phyloP scores from a whole-genome alignment of 2,888 invertebrate species.

The Eustalomyia histrio region DNA sequence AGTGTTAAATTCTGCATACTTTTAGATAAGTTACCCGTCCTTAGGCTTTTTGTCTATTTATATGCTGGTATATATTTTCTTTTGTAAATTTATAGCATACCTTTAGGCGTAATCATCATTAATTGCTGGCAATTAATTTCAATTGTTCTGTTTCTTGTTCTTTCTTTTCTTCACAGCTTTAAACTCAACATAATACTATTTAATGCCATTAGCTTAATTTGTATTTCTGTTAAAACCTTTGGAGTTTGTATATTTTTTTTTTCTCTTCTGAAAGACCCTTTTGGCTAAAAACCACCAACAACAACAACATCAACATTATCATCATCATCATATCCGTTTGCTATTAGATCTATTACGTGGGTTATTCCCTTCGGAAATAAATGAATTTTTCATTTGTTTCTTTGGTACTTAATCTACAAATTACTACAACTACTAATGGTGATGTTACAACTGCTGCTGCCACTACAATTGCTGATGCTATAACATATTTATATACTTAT shows the following conservation, averaged over 20 bases:
- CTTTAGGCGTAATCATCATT: constrained; percentile 45
- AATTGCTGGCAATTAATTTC: constrained; percentile 63
- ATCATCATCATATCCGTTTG: constrained; percentile 41
- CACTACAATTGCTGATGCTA: constrained; percentile 32
- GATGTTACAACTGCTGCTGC: constrained; percentile 25
- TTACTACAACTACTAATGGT: constrained; percentile 46
- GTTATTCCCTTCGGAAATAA: constrained; percentile 50
- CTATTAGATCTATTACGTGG: constrained; percentile 55
- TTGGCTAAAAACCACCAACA: constrained; percentile 24
- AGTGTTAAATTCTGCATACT: no score
- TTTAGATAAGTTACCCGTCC: not conserved
- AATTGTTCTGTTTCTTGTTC: constrained; percentile 48
- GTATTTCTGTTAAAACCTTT: constrained; percentile 39
- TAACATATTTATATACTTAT: not conserved
- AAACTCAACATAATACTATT: constrained; percentile 50
- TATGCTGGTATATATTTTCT: not conserved
- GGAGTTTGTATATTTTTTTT: not conserved
- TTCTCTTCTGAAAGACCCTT: not conserved
- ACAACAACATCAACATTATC: constrained; percentile 14
- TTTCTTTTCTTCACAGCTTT: constrained; percentile 2
- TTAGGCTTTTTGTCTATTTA: not conserved
- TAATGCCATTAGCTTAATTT: constrained; percentile 62
- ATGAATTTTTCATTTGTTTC: constrained; percentile 60
- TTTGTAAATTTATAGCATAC: constrained; percentile 22
- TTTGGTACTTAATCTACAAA: constrained; percentile 57